phyloP scores from a whole-genome alignment of 1,140 invertebrate species.

The Lasioglossum albipes region DNA sequence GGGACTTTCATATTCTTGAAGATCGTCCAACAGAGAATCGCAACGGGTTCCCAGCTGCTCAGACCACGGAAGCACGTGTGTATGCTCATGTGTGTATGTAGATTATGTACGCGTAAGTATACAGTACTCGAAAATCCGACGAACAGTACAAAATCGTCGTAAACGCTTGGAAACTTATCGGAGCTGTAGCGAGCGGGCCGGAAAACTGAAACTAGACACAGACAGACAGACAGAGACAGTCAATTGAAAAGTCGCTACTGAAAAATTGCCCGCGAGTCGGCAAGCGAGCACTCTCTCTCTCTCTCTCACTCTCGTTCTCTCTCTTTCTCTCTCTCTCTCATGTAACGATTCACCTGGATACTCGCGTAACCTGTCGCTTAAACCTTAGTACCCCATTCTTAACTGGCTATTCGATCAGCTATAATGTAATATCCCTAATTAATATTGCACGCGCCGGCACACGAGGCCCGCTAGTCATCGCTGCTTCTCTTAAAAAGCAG shows the following conservation, averaged over 20 bases:
- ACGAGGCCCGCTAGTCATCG: conserved; percentile 25
- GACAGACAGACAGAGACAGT: conserved; percentile 18
- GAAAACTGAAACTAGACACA: conserved; percentile 16
- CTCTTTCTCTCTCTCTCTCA: too few relatives aligned
- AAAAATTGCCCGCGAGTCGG: conserved; percentile 10
- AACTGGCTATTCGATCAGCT: conserved; percentile 47
- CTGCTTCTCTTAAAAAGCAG: not conserved
- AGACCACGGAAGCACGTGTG: not conserved
- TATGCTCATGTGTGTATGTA: not conserved
- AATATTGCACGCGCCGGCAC: conserved; percentile 79
- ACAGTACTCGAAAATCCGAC: conserved; percentile 41
- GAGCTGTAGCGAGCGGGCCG: conserved; percentile 14
- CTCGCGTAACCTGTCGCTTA: conserved; percentile 45
- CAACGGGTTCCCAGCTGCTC: too few relatives aligned
- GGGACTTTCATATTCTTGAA: too few relatives aligned
- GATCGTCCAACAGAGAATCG: too few relatives aligned
- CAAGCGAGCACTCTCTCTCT: conserved; percentile 31
- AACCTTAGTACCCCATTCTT: conserved; percentile 67
- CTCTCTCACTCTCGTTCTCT: too few relatives aligned
- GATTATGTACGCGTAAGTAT: not conserved
- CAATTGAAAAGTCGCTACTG: conserved; percentile 38
- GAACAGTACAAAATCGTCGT: not conserved
- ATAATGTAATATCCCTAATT: conserved; percentile 63
- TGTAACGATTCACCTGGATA: conserved; percentile 18
- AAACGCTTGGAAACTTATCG: conserved; percentile 11